Evolutionary conservation across 2,113 vertebrate genomes (phyloP).

Genomic region (Chascanopsetta lugubris): DNA sequence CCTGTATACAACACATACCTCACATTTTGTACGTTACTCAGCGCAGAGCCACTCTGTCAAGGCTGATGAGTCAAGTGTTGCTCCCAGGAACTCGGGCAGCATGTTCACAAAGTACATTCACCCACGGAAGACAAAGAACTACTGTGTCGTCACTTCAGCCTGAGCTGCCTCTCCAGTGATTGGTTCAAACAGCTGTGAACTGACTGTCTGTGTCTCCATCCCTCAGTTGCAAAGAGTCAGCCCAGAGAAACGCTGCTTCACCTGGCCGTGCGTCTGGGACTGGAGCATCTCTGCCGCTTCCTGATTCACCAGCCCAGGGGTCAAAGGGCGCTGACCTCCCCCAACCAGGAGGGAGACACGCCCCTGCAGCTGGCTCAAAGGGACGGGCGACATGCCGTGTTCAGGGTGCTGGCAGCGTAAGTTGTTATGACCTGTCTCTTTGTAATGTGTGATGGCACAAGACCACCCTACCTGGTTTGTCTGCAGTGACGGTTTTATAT

Average conservation of each 20-base stretch:
- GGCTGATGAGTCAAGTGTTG: neutral
- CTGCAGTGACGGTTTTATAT: no score
- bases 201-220: neutral
- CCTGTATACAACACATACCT: constrained; percentile 5
- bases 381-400: constrained; percentile 66
- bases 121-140: neutral
- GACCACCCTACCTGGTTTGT: no score
- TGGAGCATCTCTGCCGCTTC: constrained; percentile 83
- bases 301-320: constrained; percentile 82
- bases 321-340: constrained; percentile 70
- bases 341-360: constrained; percentile 83
- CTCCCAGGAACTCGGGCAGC: neutral
- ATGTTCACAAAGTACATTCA: neutral
- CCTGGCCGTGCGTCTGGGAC: constrained; percentile 82
- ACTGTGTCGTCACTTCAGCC: neutral
- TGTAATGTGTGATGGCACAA: no score
- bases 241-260: constrained; percentile 85
- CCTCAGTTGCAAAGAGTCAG: constrained; percentile 65
- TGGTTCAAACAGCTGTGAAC: neutral
- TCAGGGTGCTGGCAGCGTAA: constrained; percentile 81
- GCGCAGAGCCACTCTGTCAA: neutral
- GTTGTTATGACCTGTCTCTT: constrained; percentile 34
- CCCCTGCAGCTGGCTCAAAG: constrained; percentile 80
- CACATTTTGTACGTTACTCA: neutral
- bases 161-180: no score